Evolutionary conservation across 2,888 invertebrate species (phyloP).

Genomic region (Asteroscopus sphinx): DNA sequence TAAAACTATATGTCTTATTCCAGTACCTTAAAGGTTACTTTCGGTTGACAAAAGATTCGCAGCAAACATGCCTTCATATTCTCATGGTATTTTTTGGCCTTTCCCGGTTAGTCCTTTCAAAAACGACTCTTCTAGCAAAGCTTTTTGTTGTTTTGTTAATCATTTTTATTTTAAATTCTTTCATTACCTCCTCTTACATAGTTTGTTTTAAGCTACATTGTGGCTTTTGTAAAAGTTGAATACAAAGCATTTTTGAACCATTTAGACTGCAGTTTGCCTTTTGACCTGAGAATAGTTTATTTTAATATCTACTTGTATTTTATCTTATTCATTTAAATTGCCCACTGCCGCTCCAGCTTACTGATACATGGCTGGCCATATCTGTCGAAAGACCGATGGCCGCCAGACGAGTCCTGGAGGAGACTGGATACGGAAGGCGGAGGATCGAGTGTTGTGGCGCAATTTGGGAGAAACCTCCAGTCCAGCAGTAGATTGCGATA

Average conservation of each 20-base stretch:
- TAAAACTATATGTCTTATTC: slow-evolving; percentile 29
- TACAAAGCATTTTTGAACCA: slow-evolving; percentile 10
- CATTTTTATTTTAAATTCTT: slow-evolving; percentile 49
- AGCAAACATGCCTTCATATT: slow-evolving; percentile 39
- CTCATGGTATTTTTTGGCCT: slow-evolving; percentile 56
- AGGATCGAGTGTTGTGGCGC: too few species aligned
- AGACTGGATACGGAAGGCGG: too few species aligned
- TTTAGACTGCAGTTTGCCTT: too few species aligned
- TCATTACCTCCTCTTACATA: slow-evolving; percentile 33
- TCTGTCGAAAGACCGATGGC: too few species aligned
- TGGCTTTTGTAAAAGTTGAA: slow-evolving; percentile 17
- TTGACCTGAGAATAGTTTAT: too few species aligned
- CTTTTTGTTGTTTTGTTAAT: slow-evolving; percentile 46
- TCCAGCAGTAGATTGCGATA: too few species aligned
- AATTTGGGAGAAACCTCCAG: too few species aligned
- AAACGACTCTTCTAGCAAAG: slow-evolving; percentile 56
- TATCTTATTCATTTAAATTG: too few species aligned
- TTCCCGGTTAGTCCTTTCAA: slow-evolving; percentile 62
- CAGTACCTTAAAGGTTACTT: slow-evolving; percentile 29
- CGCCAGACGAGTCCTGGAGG: too few species aligned
- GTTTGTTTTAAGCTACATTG: slow-evolving; percentile 21
- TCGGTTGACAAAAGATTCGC: slow-evolving; percentile 14
- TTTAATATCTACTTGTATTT: too few species aligned
- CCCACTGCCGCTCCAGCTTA: too few species aligned
- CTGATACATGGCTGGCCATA: too few species aligned